A percentile compares a stretch with the other conserved stretches of the same genome.
phyloP scores from a whole-genome alignment of 2,888 invertebrate genomes.

The Prenolepis imparis region DNA sequence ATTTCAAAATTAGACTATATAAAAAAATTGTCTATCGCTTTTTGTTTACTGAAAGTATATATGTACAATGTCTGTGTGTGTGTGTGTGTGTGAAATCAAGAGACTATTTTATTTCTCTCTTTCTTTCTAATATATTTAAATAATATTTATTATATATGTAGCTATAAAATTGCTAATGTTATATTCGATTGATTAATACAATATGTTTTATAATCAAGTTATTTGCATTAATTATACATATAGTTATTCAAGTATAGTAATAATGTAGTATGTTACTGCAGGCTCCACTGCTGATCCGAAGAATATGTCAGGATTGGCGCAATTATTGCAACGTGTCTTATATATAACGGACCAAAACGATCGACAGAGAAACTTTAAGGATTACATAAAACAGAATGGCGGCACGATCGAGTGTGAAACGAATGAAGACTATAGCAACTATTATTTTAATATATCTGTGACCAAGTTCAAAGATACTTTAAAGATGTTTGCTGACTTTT shows the following conservation, averaged over 20 bases:
- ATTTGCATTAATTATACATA: not conserved
- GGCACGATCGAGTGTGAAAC: conserved; percentile 98
- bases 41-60: no score
- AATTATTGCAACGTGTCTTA: conserved; percentile 99
- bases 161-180: not conserved
- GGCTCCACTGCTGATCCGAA: conserved; percentile 96
- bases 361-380: conserved; percentile 89
- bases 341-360: conserved; percentile 98
- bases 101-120: no score
- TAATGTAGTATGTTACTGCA: conserved; percentile 80
- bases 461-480: conserved; percentile 92
- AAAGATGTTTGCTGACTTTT: conserved; percentile 98
- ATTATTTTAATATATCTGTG: conserved; percentile 97
- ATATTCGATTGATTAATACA: not conserved
- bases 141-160: no score
- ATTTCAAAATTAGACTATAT: no score
- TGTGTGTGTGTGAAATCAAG: no score
- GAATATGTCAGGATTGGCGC: conserved; percentile 96
- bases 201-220: not conserved
- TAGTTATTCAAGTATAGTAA: conserved; percentile 1
- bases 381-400: conserved; percentile 95
- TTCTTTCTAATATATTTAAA: no score
- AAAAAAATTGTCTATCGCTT: no score
- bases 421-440: conserved; percentile 95
- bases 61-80: no score